A percentile compares a stretch with the other conserved stretches of the same genome.
These are phyloP conservation scores for Macquaria australasica DNA, from an alignment of 2,113 vertebrate species.

Conservation along the genomic window DNA sequence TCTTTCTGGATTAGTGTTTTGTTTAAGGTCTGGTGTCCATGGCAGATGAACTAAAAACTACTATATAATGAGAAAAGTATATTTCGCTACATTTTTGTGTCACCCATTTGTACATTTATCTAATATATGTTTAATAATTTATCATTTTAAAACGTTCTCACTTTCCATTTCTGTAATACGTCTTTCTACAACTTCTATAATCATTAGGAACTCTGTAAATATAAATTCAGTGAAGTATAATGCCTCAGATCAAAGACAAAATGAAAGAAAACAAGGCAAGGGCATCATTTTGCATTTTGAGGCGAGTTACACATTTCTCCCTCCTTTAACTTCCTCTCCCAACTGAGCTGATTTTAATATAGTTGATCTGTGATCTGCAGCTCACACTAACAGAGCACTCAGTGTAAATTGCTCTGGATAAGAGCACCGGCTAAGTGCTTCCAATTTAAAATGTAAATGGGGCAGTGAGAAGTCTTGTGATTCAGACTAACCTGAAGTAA, in stretches of 20 bases:
- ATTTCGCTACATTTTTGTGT: slow-evolving; percentile 1
- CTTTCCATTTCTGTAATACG: not conserved
- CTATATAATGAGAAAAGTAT: not conserved
- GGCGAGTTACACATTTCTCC: not conserved
- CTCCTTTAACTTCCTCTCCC: not conserved
- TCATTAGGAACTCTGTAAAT: not conserved
- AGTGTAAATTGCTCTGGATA: not conserved
- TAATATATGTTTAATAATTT: slow-evolving; percentile 3
- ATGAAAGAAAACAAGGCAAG: not conserved
- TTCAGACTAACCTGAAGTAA: slow-evolving; percentile 93
- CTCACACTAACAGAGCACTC: slow-evolving; percentile 24
- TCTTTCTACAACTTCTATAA: not conserved
- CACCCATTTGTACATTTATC: not conserved
- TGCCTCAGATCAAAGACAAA: not conserved
- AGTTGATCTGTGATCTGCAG: not conserved
- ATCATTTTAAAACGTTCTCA: not conserved
- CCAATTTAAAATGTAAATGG: slow-evolving; percentile 43
- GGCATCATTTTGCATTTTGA: slow-evolving; percentile 14
- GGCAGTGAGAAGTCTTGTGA: slow-evolving; percentile 13
- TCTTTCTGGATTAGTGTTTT: not conserved
- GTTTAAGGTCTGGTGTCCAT: not conserved
- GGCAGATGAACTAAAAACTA: slow-evolving; percentile 3
- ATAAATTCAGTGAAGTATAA: not conserved
- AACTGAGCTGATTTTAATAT: not conserved
- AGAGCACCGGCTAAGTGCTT: slow-evolving; percentile 41